Evolutionary conservation across 2,113 vertebrate species (phyloP).

Genomic region (Cyphomyrus plagiostoma): DNA sequence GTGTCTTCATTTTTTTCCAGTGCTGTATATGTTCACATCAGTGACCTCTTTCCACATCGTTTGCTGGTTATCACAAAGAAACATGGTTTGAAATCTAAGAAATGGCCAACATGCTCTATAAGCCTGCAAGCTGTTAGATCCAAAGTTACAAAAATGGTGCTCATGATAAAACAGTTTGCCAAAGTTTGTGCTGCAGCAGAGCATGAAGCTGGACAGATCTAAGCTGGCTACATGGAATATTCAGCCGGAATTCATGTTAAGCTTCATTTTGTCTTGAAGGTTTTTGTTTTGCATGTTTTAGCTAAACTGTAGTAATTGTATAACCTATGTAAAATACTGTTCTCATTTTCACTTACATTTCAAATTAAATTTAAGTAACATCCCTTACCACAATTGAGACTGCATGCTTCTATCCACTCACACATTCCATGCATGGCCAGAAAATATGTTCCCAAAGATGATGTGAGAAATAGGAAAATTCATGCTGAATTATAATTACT

Average conservation of each 20-base stretch:
- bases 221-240: not conserved
- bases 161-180: slow-evolving; percentile 25
- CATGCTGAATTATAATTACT: not conserved
- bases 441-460: not conserved
- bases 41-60: not conserved
- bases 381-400: not conserved
- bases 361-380: not conserved
- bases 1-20: not conserved
- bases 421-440: not conserved
- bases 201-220: not conserved
- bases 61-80: slow-evolving; percentile 5
- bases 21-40: not conserved
- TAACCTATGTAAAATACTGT: not conserved
- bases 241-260: not conserved
- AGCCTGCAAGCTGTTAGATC: slow-evolving; percentile 22
- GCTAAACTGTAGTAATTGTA: not conserved
- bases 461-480: not conserved
- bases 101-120: slow-evolving; percentile 14
- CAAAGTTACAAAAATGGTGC: slow-evolving; percentile 26
- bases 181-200: slow-evolving; percentile 3
- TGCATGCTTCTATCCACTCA: not conserved
- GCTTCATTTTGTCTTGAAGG: not conserved
- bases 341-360: not conserved
- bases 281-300: not conserved
- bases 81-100: not conserved